phyloP scores from a whole-genome alignment of 2,113 vertebrate species.

The Illadopsis cleaveri region DNA sequence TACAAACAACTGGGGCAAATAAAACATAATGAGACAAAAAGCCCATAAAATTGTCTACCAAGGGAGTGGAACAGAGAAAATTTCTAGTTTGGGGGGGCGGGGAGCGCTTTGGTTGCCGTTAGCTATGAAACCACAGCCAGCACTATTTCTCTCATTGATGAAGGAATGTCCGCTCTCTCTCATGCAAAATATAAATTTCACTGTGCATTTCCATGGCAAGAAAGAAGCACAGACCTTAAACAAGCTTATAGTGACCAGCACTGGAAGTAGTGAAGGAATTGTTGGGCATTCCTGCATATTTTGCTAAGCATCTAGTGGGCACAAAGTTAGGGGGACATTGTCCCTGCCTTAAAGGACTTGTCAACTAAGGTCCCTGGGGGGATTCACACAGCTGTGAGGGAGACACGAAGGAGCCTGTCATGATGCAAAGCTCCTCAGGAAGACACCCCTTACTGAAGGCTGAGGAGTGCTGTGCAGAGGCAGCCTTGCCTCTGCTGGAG shows the following conservation, averaged over 20 bases:
- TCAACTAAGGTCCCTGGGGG: too few relatives aligned
- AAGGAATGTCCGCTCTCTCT: background rate
- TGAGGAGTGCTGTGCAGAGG: background rate
- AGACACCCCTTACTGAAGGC: background rate
- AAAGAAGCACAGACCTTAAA: background rate
- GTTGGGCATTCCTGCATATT: background rate
- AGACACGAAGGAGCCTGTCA: accelerated
- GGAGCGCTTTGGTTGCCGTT: background rate
- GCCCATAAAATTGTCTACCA: background rate
- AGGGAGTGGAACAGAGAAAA: background rate
- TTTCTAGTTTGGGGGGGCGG: background rate
- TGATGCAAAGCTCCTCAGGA: background rate
- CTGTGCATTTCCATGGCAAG: background rate
- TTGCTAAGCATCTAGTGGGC: background rate
- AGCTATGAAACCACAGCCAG: background rate
- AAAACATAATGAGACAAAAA: slow-evolving; percentile 17
- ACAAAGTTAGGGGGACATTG: accelerated
- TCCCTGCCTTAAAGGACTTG: background rate
- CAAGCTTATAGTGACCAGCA: background rate
- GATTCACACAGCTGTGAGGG: background rate
- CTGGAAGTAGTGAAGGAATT: background rate
- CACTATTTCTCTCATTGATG: background rate
- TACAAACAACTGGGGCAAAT: slow-evolving; percentile 7
- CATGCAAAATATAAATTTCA: background rate
- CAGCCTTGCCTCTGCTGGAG: background rate